Conservation (phyloP, 2,888 invertebrate genomes). For the Rotaria magnacalcarata region DNA sequence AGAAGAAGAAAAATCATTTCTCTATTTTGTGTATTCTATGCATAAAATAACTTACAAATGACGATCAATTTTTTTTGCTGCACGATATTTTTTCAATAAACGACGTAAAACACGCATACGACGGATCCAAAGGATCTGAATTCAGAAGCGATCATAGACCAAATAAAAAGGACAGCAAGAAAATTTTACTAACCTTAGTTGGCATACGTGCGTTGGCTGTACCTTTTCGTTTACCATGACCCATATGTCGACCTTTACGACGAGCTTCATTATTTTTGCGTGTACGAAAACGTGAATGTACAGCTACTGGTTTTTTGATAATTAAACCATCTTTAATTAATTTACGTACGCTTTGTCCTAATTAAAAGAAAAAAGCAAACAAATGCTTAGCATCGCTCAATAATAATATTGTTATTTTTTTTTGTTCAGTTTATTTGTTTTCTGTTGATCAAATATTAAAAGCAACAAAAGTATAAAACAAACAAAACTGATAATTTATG, state of each 20-base stretch:
- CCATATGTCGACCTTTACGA: conserved; percentile 95
- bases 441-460: not conserved
- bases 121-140: conserved; percentile 68
- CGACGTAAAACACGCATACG: conserved; percentile 92
- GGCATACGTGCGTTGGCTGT: conserved; percentile 99
- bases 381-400: not conserved
- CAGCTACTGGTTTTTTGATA: conserved; percentile 96
- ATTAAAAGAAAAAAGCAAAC: conserved; percentile 49
- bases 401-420: not conserved
- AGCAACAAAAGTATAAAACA: not conserved
- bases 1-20: conserved; percentile 45
- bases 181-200: conserved; percentile 69
- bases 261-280: conserved; percentile 95
- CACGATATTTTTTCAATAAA: conserved; percentile 82
- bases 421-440: not conserved
- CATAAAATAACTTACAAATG: conserved; percentile 67
- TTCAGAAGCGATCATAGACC: not conserved
- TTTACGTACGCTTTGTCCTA: conserved; percentile 96
- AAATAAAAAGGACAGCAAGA: not conserved
- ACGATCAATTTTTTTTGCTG: conserved; percentile 96
- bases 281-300: conserved; percentile 93
- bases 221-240: conserved; percentile 97
- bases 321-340: conserved; percentile 99
- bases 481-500: not conserved
- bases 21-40: not conserved